Conservation (phyloP, 2,888 invertebrate species). For the Apotomis turbidana region DNA sequence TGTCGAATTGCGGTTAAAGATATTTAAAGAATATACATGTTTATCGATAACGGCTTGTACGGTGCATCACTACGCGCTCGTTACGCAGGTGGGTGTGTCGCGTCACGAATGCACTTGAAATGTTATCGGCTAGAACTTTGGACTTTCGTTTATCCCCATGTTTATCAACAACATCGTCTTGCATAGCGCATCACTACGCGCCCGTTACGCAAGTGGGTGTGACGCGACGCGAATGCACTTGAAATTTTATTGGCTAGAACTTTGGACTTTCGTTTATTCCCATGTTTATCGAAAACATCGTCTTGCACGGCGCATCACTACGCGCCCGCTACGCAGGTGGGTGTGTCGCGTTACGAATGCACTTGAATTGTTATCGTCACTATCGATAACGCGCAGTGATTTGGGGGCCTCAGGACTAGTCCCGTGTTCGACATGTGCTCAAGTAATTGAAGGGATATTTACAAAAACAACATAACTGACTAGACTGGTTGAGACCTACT, state of each 20-base stretch:
- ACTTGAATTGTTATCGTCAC: not conserved
- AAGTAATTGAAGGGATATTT: too few relatives aligned
- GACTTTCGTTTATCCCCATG: not conserved
- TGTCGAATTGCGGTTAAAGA: too few relatives aligned
- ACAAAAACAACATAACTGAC: too few relatives aligned
- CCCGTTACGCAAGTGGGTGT: constrained; percentile 12
- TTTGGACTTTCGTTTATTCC: too few relatives aligned
- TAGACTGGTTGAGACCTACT: too few relatives aligned
- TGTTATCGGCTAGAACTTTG: not conserved
- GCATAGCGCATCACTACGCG: not conserved
- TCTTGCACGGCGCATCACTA: not conserved
- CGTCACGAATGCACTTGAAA: not conserved
- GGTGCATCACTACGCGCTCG: not conserved
- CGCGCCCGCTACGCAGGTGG: constrained; percentile 2
- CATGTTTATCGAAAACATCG: not conserved
- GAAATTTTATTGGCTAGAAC: not conserved
- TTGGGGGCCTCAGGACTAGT: too few relatives aligned
- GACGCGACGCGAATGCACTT: not conserved
- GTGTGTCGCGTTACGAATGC: constrained; percentile 5
- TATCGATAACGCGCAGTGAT: too few relatives aligned
- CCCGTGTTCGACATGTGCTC: too few relatives aligned
- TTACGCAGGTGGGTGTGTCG: constrained; percentile 15
- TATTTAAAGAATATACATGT: not conserved
- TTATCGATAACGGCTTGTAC: not conserved
- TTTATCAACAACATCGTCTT: not conserved